Base-by-base conservation (phyloP, 2,797 vertebrate species). In the Lerista edwardsae region DNA sequence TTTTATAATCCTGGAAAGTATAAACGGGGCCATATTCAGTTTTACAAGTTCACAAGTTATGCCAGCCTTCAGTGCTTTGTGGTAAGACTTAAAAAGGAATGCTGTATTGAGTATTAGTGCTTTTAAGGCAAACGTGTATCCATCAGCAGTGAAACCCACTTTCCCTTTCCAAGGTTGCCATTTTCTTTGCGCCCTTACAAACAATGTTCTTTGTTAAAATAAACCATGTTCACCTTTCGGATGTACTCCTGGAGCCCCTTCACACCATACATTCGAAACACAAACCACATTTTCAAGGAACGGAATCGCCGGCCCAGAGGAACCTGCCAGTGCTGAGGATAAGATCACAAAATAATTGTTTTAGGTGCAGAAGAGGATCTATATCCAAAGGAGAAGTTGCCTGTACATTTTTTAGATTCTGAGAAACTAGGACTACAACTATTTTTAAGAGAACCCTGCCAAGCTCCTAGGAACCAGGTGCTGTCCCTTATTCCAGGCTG, bases 211-310 rank as follows among this genome's bases (percentile, higher is more conserved):
- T 17, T 3, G 23, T 71, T 67, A 34, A 87, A 74, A 21, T 6
- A 65, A 85, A 80, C 23, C 6, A 8, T 6, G 4, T 41, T 94
- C 96, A 99, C 99, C 98, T 98, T 99, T 88, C 97, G 98, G 93
- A 99, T 98, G 85, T 98, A 86, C 71, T 96, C 96, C 94, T 99
- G 99, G 90, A 99, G 95, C 29, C 98, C 97, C 8, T 89, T 95
- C 79, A 98, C 93, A 0, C 99, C 99, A 0, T 98, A 99, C 94
- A 98, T 91, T 83, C 99, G 97, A 87, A 99, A 97, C 64, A 99
- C 98, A 85, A 99, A 99, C 98, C 98, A 99, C 95, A 99, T 87
- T 95, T 99, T 99, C 84, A 99, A 93, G 4, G 99, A 98, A 64
- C 98, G 98, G 91, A 99, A 99, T 89, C 98, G 95, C 87, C 99